Conservation (phyloP, 2,888 invertebrate species). For the Himalopsyche anomala region DNA sequence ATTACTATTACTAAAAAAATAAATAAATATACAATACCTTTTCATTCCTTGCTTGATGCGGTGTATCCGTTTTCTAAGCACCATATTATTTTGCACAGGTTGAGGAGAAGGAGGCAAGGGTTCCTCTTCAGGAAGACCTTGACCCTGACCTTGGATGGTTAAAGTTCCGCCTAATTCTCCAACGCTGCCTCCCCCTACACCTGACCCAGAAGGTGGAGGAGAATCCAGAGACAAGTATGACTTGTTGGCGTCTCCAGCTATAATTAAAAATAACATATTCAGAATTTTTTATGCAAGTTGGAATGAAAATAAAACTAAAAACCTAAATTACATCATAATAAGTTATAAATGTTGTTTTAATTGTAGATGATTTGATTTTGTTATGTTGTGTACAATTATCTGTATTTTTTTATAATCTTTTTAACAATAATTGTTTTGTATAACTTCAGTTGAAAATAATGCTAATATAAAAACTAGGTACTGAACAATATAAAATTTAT, state of each 20-base stretch:
- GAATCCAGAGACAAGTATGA: slow-evolving; percentile 78
- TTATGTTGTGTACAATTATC: too few relatives aligned
- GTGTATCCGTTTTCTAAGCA: slow-evolving; percentile 89
- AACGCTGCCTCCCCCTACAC: slow-evolving; percentile 71
- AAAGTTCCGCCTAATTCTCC: slow-evolving; percentile 72
- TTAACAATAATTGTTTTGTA: too few relatives aligned
- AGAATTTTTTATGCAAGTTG: background rate
- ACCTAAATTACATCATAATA: too few relatives aligned
- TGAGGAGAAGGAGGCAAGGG: slow-evolving; percentile 77
- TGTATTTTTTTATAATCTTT: too few relatives aligned
- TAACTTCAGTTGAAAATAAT: too few relatives aligned
- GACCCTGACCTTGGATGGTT: slow-evolving; percentile 71
- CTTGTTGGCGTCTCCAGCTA: slow-evolving; percentile 78
- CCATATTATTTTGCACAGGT: slow-evolving; percentile 90
- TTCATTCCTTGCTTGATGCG: slow-evolving; percentile 94
- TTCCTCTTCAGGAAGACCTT: slow-evolving; percentile 74
- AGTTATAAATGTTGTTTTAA: too few relatives aligned
- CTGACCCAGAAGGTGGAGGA: slow-evolving; percentile 77
- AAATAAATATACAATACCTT: slow-evolving; percentile 72
- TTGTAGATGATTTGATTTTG: too few relatives aligned
- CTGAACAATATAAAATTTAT: too few relatives aligned
- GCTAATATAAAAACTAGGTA: too few relatives aligned
- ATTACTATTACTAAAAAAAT: background rate
- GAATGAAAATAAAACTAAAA: too few relatives aligned
- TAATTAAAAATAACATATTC: slow-evolving; percentile 5